Base-by-base conservation (phyloP, 2,113 vertebrate genomes). In the Mionectes macconnelli region DNA sequence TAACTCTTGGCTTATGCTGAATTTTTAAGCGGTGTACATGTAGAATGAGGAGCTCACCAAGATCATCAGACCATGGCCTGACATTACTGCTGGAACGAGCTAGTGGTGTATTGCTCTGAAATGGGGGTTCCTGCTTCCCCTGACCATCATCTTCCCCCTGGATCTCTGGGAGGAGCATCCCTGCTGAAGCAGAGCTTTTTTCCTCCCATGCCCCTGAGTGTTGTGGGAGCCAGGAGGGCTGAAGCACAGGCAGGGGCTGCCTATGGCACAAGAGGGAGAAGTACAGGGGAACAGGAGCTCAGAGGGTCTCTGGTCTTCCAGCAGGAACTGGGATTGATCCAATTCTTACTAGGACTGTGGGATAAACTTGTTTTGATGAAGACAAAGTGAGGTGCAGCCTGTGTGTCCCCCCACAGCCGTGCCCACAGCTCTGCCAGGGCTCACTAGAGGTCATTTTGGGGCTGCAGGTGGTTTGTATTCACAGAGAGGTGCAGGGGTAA, bases 361-460 rank as follows among this genome's bases (percentile, higher is more conserved):
- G 18, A 12, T n/a, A 50, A 24, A 42, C 62, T 31, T 56, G 62
- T 33, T 44, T 44, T 4, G 33, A 30, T 27, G 57, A 10, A 79
- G 35, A 18, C 4, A 39, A 42, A 44, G 35, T 33, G 25, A 55
- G 63, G 14, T 3, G 18, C 24, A 40, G 20, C 4, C 10, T 74
- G 8, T 0, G 1, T 40, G 45, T 60, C 4, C n/a, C 55, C 24
- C 8, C 17, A 2, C 0, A 0, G 55, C n/a, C 39, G 16, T 25
- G 39, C 6, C 62, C 30, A 16, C 52, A 59, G 79, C 39, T 22
- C 39, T 90, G 62, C 42, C 1, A 14, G 39, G 33, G 31, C 47
- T 59, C 62, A 37, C 63, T 37, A 40, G 35, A 28, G 25, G 16
- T 20, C 1, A 7, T 31, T 19, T 2, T 16, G 14, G 35, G 21